A percentile compares a stretch with the other conserved stretches of the same genome.
Evolutionary conservation across 2,888 invertebrate species (phyloP).

Genomic region (Synergus gifuensis): DNA sequence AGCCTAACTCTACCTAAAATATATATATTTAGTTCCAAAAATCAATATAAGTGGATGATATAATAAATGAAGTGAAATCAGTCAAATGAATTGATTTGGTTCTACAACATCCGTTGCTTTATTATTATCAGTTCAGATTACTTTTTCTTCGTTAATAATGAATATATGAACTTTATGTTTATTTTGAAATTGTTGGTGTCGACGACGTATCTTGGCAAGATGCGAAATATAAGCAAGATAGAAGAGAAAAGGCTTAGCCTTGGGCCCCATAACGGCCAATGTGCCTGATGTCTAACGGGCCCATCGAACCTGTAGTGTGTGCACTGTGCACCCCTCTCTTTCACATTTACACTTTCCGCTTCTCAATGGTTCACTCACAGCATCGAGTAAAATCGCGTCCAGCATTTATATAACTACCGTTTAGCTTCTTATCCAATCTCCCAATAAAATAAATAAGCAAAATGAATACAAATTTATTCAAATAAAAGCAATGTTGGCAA

Average conservation of each 20-base stretch:
- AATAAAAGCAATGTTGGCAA: background rate
- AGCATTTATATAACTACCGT: constrained; percentile 19
- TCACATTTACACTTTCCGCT: constrained; percentile 23
- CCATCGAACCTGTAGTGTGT: constrained; percentile 30
- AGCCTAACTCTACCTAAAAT: background rate
- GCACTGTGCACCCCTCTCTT: constrained; percentile 6
- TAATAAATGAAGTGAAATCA: background rate
- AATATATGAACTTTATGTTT: constrained; percentile 6
- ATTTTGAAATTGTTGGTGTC: background rate
- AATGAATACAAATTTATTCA: background rate
- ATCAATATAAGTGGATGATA: background rate
- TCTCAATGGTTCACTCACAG: constrained; percentile 3
- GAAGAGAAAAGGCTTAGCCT: constrained; percentile 31
- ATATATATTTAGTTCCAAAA: background rate
- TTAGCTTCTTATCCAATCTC: constrained; percentile 9
- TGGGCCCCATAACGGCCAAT: constrained; percentile 37
- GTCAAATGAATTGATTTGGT: background rate
- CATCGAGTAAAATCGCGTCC: constrained; percentile 11
- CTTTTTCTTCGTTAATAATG: background rate
- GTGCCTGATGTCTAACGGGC: constrained; percentile 31
- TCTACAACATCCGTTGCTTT: background rate
- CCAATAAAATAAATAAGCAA: background rate
- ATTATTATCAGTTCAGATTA: background rate
- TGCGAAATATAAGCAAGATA: constrained; percentile 26
- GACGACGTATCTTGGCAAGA: background rate